Evolutionary conservation across 2,888 invertebrate species (phyloP).

Genomic region (Macrophya annulata): DNA sequence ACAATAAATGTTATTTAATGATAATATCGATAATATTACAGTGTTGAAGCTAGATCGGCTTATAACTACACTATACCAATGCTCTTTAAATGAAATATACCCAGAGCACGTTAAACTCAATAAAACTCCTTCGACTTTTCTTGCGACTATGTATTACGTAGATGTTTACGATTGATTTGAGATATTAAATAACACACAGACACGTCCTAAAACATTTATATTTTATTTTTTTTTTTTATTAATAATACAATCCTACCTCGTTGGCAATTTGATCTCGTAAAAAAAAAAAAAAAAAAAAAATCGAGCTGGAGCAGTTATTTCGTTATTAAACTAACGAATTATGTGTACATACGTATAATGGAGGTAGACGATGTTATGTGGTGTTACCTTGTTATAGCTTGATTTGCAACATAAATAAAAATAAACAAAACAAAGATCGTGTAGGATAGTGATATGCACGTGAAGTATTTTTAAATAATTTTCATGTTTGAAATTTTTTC

Average conservation of each 20-base stretch:
- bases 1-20: slow-evolving; percentile 77
- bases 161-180: background rate
- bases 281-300: background rate
- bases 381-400: slow-evolving; percentile 8
- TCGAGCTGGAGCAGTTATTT: background rate
- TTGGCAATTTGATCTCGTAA: background rate
- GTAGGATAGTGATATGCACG: background rate
- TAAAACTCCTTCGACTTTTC: background rate
- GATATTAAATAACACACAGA: background rate
- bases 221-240: slow-evolving; percentile 43
- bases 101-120: slow-evolving; percentile 7
- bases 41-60: slow-evolving; percentile 68
- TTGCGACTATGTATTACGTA: background rate
- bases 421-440: background rate
- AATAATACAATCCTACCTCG: slow-evolving; percentile 12
- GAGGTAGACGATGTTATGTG: slow-evolving; percentile 10
- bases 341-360: slow-evolving; percentile 38
- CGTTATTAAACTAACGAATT: background rate
- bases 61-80: slow-evolving; percentile 54
- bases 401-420: background rate
- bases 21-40: slow-evolving; percentile 73
- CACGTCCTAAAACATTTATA: background rate
- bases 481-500: slow-evolving; percentile 30
- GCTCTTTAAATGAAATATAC: slow-evolving; percentile 26
- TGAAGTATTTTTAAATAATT: slow-evolving; percentile 7